Conservation (phyloP, 1,140 invertebrate species). For the Aphaenogaster rudis region DNA sequence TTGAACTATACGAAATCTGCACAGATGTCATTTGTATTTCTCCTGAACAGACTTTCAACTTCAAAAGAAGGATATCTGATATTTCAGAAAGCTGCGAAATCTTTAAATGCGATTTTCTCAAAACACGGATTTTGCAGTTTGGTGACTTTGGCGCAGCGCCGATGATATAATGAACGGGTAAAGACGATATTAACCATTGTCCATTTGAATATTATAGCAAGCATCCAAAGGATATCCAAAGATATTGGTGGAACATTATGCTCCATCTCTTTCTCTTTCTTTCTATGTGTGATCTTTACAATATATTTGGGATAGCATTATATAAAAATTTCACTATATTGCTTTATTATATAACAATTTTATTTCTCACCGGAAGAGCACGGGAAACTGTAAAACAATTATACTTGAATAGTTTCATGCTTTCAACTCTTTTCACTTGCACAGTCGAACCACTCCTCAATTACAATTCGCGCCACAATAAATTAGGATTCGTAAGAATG, state of each 20-base stretch:
- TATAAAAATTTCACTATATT: background rate
- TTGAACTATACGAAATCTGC: too few species aligned
- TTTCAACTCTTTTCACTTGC: background rate
- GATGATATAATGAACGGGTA: background rate
- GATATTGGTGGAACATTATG: background rate
- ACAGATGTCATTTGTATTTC: too few species aligned
- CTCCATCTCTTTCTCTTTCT: background rate
- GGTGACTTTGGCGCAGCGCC: too few species aligned
- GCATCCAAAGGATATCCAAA: background rate
- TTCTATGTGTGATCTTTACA: background rate
- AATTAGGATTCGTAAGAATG: conserved; percentile 11
- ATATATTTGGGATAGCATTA: background rate
- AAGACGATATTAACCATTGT: background rate
- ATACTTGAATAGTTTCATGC: background rate
- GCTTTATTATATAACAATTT: conserved; percentile 6
- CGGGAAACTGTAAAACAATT: background rate
- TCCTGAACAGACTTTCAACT: too few species aligned
- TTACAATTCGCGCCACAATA: conserved; percentile 1
- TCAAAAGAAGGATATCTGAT: too few species aligned
- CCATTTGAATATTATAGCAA: background rate
- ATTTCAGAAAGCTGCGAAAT: too few species aligned
- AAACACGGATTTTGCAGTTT: too few species aligned
- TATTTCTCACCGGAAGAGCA: background rate
- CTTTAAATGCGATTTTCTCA: too few species aligned
- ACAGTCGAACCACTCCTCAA: background rate